phyloP scores from a whole-genome alignment of 2,113 vertebrate species.

The Microtus oregoni region DNA sequence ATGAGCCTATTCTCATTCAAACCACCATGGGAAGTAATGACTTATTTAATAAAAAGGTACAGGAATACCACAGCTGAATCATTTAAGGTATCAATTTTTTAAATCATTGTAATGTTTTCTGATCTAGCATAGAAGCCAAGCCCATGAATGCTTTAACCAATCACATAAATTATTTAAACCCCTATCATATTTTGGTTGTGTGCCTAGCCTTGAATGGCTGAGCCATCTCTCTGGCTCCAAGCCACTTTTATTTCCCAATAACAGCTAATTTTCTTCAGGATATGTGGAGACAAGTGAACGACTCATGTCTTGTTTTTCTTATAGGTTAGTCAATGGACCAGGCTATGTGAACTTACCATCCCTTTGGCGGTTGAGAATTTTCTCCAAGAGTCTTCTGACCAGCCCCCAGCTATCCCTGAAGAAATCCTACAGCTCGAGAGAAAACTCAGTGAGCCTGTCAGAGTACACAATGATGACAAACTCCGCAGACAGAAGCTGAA shows the following conservation, averaged over 20 bases:
- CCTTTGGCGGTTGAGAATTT: conserved; percentile 93
- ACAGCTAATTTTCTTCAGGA: neutral
- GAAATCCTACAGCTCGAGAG: conserved; percentile 92
- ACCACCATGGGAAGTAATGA: neutral
- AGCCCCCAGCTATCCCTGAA: conserved; percentile 84
- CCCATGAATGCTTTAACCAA: neutral
- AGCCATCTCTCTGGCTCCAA: neutral
- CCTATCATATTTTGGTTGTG: neutral
- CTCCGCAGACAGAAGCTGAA: conserved; percentile 96
- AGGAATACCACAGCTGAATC: neutral
- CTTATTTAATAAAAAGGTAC: neutral
- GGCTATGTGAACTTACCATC: conserved; percentile 96
- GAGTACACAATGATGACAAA: conserved; percentile 98
- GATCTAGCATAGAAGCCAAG: neutral
- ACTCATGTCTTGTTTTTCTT: conserved; percentile 30
- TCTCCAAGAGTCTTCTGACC: conserved; percentile 83
- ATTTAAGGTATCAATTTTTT: neutral
- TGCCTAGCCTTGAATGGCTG: neutral
- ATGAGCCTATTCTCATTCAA: neutral
- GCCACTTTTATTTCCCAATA: neutral
- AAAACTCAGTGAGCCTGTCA: conserved; percentile 94
- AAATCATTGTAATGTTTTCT: neutral
- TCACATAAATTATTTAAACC: neutral
- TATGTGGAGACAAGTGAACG: neutral
- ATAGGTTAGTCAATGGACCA: conserved; percentile 98